Evolutionary conservation across 2,797 vertebrate genomes (phyloP).

Genomic region (Crocidura indochinensis): DNA sequence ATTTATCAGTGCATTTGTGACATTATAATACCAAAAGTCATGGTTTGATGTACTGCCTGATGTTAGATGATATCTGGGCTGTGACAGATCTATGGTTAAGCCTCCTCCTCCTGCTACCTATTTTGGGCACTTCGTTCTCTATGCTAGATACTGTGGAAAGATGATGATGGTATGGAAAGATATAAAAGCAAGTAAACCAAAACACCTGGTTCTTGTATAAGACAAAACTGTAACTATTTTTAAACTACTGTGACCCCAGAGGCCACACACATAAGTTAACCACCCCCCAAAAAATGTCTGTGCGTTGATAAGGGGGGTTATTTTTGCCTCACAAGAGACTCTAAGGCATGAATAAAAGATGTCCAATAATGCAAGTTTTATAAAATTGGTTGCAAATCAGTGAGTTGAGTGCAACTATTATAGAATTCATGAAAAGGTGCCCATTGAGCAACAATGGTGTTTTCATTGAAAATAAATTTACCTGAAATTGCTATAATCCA

Average conservation of each 20-base stretch:
- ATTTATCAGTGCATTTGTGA: constrained; percentile 38
- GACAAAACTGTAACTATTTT: constrained; percentile 21
- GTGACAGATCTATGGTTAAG: background rate
- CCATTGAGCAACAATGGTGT: constrained; percentile 12
- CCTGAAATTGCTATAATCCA: constrained; percentile 1
- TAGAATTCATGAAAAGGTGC: constrained; percentile 26
- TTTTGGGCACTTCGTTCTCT: constrained; percentile 39
- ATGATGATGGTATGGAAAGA: background rate
- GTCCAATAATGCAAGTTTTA: background rate
- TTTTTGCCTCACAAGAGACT: constrained; percentile 24
- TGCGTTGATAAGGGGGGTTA: background rate
- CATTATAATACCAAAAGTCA: constrained; percentile 55
- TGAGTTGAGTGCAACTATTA: background rate
- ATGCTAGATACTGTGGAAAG: background rate
- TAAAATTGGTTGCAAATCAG: constrained; percentile 2
- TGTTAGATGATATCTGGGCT: background rate
- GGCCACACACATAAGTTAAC: background rate
- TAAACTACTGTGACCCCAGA: background rate
- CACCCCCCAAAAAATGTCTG: background rate
- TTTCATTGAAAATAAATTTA: constrained; percentile 53
- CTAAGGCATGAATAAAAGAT: background rate
- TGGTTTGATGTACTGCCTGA: background rate
- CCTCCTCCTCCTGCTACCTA: background rate
- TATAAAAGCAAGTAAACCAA: too few species aligned
- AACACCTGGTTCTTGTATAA: background rate